Base-by-base conservation (phyloP, 2,888 invertebrate genomes). In the Pollenia labialis region DNA sequence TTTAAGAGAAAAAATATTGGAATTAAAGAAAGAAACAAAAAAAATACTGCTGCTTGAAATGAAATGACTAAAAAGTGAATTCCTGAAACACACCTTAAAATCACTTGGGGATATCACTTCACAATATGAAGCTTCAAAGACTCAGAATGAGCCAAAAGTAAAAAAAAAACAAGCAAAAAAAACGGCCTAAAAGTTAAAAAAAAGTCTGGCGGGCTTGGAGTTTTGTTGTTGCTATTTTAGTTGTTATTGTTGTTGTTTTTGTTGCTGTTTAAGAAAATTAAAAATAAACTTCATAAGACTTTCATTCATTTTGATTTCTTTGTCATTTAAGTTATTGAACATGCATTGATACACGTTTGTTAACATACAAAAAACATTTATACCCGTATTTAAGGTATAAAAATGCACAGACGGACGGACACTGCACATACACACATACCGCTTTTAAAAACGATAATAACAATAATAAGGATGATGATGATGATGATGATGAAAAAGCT, bases 301-400 rank as follows among this genome's bases (percentile, higher is more conserved):
- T 88, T 88, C 88, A 87, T 88, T 88, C 88, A 88, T 88, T 88
- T 85, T 87, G 88, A 82, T 85, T 83, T 87, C 85, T 87, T 83
- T 88, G 88, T 85, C 85, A 87, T 87, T 88, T 87, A 85, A 88
- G 90, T 91, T 90, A 91, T 91, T 91, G 92, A 92, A 92, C 92
- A 92, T 90, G 92, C 92, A 91, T 92, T 92, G 91, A 91, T 89
- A 92, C 92, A 92, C 89, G 91, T 89, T 89, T 87, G 87, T 89
- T 88, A 86, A 87, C 87, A 87, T 87, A 85, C 62, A 85, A 87
- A 88, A 87, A 89, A 85, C 89, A 88, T 88, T 83, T 82, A 83
- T 74, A 81, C 85, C 83, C 81, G 87, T 85, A 87, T 85, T 80
- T 87, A 85, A 87, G 58, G 79, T 74, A 81, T 74, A 81, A 81